phyloP scores from a whole-genome alignment of 2,113 vertebrate species.

The Sebastes schlegelii region DNA sequence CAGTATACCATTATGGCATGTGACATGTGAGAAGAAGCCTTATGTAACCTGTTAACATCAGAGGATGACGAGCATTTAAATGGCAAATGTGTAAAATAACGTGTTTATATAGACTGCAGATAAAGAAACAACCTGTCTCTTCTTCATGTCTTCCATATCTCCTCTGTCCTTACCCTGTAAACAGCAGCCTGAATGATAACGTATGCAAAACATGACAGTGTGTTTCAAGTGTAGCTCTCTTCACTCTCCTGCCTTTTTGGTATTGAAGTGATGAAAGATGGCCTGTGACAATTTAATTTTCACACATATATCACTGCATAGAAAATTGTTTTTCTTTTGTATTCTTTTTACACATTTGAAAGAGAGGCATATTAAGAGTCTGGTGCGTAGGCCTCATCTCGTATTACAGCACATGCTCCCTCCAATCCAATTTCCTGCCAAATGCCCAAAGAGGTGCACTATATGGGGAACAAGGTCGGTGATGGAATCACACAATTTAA shows the following conservation, averaged over 20 bases:
- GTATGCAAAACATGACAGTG: conserved; percentile 35
- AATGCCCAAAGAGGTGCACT: conserved; percentile 57
- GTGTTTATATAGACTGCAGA: background rate
- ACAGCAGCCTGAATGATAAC: conserved; percentile 16
- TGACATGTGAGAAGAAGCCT: background rate
- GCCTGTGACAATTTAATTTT: conserved; percentile 36
- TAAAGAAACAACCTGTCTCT: conserved; percentile 14
- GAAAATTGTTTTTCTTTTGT: conserved; percentile 47
- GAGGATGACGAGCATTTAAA: conserved; percentile 10
- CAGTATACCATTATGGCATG: background rate
- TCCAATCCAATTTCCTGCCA: conserved; percentile 65
- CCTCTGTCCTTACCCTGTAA: conserved; percentile 1
- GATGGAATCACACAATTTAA: conserved; percentile 60
- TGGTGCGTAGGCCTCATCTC: conserved; percentile 34
- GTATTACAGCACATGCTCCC: conserved; percentile 47
- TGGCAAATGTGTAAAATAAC: conserved; percentile 13
- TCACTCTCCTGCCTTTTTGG: conserved; percentile 31
- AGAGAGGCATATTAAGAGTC: conserved; percentile 32
- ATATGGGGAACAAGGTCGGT: conserved; percentile 22
- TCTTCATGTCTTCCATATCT: conserved; percentile 1
- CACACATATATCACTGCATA: conserved; percentile 19
- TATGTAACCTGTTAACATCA: conserved; percentile 18
- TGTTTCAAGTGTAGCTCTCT: conserved; percentile 47
- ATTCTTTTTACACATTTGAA: conserved; percentile 36
- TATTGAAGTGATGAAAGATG: conserved; percentile 39